These are phyloP conservation scores for Drosophila willistoni DNA, from an alignment of 1,140 invertebrate species.

Conservation along the genomic window DNA sequence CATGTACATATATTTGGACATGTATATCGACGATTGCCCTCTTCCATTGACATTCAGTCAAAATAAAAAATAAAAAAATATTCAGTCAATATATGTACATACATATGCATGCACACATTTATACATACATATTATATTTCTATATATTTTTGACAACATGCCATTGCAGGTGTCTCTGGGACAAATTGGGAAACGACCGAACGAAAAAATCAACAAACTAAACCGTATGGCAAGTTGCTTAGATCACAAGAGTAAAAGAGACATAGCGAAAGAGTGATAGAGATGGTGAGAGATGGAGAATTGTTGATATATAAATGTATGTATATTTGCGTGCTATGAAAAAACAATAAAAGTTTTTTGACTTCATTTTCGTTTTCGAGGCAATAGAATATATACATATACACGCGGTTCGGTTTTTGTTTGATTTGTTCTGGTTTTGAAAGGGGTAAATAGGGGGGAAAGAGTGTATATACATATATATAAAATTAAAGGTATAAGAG, in stretches of 20 bases:
- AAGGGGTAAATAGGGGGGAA: background rate
- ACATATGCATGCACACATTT: background rate
- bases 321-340: slow-evolving; percentile 25
- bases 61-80: slow-evolving; percentile 55
- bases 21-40: slow-evolving; percentile 27
- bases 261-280: background rate
- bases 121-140: background rate
- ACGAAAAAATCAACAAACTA: background rate
- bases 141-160: slow-evolving; percentile 7
- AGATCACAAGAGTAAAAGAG: background rate
- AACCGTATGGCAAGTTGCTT: background rate
- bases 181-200: slow-evolving; percentile 16
- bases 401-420: slow-evolving; percentile 2
- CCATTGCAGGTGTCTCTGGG: slow-evolving; percentile 50
- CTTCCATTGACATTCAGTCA: slow-evolving; percentile 64
- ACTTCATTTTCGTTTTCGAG: slow-evolving; percentile 20
- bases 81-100: background rate
- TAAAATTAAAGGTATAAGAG: slow-evolving; percentile 21
- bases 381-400: slow-evolving; percentile 4
- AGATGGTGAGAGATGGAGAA: background rate
- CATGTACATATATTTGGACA: background rate
- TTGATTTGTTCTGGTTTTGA: background rate
- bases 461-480: background rate
- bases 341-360: slow-evolving; percentile 30
- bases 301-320: slow-evolving; percentile 10